Conservation (phyloP, 2,797 vertebrate genomes). For the Sebastes minor region DNA sequence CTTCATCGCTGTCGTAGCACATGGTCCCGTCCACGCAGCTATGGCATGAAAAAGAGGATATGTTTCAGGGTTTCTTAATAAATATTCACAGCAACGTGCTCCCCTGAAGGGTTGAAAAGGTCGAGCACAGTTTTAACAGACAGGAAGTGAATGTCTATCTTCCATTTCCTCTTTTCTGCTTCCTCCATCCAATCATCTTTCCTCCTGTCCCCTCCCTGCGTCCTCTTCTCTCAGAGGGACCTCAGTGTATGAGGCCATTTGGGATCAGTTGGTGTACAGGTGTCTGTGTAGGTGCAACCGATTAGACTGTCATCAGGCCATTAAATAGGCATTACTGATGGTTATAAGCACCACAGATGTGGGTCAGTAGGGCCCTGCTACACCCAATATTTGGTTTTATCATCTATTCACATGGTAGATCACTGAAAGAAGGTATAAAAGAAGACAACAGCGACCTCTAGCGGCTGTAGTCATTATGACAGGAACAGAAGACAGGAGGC, state of each 20-base stretch:
- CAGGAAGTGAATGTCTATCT: background rate
- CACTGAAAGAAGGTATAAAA: no score
- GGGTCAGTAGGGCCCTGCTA: no score
- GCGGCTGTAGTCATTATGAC: no score
- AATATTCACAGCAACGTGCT: background rate
- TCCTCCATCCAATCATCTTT: background rate
- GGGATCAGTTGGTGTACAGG: slow-evolving; percentile 44
- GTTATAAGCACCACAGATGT: no score
- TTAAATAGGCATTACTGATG: background rate
- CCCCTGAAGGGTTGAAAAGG: background rate
- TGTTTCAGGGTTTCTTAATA: background rate
- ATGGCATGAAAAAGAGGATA: background rate
- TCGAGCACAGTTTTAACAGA: background rate
- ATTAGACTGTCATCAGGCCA: no score
- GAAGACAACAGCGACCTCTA: no score
- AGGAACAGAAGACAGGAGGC: no score
- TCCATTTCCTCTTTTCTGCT: slow-evolving; percentile 32
- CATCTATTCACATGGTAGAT: no score
- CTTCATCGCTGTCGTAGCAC: slow-evolving; percentile 94
- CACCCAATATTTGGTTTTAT: no score
- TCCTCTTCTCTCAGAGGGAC: background rate
- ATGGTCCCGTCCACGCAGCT: slow-evolving; percentile 89
- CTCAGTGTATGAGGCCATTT: background rate
- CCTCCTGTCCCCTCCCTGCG: background rate
- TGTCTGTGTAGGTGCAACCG: background rate